Percentiles rank a stretch among this genome's conserved stretches.
Conservation (phyloP, 2,888 invertebrate genomes). For the Meiosimyza platycephala region DNA sequence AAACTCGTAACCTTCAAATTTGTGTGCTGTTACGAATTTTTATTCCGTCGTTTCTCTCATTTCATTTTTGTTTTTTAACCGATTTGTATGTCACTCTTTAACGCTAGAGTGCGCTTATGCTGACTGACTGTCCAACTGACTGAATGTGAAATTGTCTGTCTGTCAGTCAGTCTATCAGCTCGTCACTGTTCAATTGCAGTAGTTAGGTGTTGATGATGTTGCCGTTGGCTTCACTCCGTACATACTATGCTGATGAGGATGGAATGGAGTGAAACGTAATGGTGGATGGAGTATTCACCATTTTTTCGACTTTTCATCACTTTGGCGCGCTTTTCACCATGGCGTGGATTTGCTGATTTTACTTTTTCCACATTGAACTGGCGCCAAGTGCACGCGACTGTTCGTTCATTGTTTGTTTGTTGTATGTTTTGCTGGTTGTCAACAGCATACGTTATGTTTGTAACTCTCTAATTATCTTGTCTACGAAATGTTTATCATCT, state of each 20-base stretch:
- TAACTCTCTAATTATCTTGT: too few species aligned
- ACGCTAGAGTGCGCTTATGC: slow-evolving; percentile 43
- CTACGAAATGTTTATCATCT: too few species aligned
- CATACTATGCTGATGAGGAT: slow-evolving; percentile 9
- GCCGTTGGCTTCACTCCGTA: slow-evolving; percentile 41
- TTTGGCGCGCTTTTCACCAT: too few species aligned
- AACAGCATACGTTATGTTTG: too few species aligned
- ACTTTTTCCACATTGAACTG: too few species aligned
- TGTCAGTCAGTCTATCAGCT: slow-evolving; percentile 44
- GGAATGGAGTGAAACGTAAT: slow-evolving; percentile 35
- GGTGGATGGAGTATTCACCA: slow-evolving; percentile 23
- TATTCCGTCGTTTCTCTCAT: slow-evolving; percentile 44
- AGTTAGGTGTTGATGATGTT: slow-evolving; percentile 44
- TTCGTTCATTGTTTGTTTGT: slow-evolving; percentile 9
- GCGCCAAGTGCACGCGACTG: not conserved
- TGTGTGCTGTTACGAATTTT: slow-evolving; percentile 15
- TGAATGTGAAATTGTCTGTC: slow-evolving; percentile 6
- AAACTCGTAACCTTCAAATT: slow-evolving; percentile 32
- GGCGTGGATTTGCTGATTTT: too few species aligned
- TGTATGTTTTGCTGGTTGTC: not conserved
- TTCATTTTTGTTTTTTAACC: not conserved
- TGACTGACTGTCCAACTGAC: slow-evolving; percentile 34
- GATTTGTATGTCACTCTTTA: slow-evolving; percentile 16
- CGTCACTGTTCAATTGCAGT: slow-evolving; percentile 39
- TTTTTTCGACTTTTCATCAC: not conserved